These are phyloP conservation scores for Mythimna vitellina DNA, from an alignment of 2,888 invertebrate species.

Conservation along the genomic window DNA sequence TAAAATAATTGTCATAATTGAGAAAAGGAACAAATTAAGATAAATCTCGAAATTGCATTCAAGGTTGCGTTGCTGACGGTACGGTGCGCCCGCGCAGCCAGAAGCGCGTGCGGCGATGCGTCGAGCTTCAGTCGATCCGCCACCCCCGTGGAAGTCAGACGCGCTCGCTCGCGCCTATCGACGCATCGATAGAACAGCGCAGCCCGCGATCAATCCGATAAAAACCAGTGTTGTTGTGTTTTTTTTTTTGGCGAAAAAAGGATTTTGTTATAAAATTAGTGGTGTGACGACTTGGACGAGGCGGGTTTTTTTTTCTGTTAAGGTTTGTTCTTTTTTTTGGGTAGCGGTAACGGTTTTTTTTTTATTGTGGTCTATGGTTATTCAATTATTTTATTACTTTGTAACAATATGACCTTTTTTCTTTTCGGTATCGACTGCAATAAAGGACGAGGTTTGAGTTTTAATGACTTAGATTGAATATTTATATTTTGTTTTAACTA, in stretches of 20 bases:
- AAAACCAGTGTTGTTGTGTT: slow-evolving; percentile 79
- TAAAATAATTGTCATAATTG: slow-evolving; percentile 42
- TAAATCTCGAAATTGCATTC: slow-evolving; percentile 84
- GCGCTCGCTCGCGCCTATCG: slow-evolving; percentile 69
- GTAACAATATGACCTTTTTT: slow-evolving; percentile 7
- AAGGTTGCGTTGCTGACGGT: slow-evolving; percentile 70
- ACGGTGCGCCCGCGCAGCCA: slow-evolving; percentile 74
- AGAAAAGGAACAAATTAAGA: slow-evolving; percentile 72
- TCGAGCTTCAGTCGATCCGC: slow-evolving; percentile 74
- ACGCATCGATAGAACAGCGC: slow-evolving; percentile 72
- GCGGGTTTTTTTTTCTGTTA: slow-evolving; percentile 74
- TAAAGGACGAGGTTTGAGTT: slow-evolving; percentile 21
- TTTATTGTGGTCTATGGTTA: slow-evolving; percentile 45
- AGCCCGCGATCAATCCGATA: slow-evolving; percentile 71
- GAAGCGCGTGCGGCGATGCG: slow-evolving; percentile 60
- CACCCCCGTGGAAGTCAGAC: slow-evolving; percentile 66
- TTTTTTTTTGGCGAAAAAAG: slow-evolving; percentile 68
- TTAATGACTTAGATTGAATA: slow-evolving; percentile 6
- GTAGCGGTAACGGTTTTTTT: slow-evolving; percentile 52
- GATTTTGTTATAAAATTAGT: slow-evolving; percentile 70
- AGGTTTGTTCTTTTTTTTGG: slow-evolving; percentile 72
- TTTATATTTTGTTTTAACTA: slow-evolving; percentile 3
- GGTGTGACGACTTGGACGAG: slow-evolving; percentile 76
- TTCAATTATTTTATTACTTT: slow-evolving; percentile 45
- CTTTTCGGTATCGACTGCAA: slow-evolving; percentile 13